Base-by-base conservation (phyloP, 2,113 vertebrate genomes). In the Chaetops frenatus region DNA sequence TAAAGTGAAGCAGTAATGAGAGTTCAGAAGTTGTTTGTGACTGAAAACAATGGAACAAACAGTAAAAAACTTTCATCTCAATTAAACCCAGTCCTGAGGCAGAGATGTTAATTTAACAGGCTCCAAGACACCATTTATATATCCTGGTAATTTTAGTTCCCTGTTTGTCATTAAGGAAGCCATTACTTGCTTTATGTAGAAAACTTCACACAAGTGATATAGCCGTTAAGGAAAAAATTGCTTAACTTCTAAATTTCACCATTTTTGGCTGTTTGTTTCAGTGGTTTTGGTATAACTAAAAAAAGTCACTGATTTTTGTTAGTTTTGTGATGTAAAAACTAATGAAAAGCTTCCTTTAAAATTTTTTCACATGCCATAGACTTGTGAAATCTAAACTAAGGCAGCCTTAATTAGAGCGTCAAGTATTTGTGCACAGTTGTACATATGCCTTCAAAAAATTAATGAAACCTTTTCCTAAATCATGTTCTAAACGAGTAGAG, bases 31-130 rank as follows among this genome's bases (percentile, higher is more conserved):
- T 92, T 96, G 77, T 82, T 97, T 65, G 72, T 97, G 86, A 92
- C 86, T 94, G 79, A 94, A 96, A 96, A 97, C 83, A 96, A 62
- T 94, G 95, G 94, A 95, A 96, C 71, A 96, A 97, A 95, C 80
- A 96, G 58, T 97, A 96, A 97, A 96, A 96, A 60, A 38, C 94
- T 98, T 97, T 96, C 40, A 83, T 94, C 77, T 97, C 97, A 72
- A 94, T 98, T 97, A 96, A 97, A 86, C 64, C 58, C 78, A 92
- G 80, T 97, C 97, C 54, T 56, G 91, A 97, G 97, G 96, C 97
- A 96, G 88, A 91, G 58, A 95, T 97, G 97, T 96, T 98, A 97
- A 96, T 97, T 98, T 97, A 97, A 95, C 89, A 96, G 96, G 94
- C 94, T 97, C 87, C 94, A 85, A 97, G 94, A 97, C 65, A 94